Conservation (phyloP, 2,113 vertebrate genomes). For the Chaenogobius annularis region DNA sequence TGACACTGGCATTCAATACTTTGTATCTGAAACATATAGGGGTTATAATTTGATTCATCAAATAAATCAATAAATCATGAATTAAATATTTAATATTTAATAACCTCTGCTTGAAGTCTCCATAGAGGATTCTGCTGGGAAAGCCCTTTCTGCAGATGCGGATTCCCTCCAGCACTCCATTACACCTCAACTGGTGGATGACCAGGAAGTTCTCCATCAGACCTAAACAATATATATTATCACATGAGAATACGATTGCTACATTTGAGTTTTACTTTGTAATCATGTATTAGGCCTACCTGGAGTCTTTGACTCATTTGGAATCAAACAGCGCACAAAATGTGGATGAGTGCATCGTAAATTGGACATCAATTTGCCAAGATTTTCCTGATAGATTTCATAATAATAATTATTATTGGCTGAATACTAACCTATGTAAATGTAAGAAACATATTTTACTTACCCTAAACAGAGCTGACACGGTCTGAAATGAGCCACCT, state of each 20-base stretch:
- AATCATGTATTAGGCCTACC: slow-evolving; percentile 59
- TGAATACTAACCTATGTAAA: not conserved
- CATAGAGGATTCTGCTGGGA: slow-evolving; percentile 68
- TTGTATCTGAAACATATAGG: slow-evolving; percentile 62
- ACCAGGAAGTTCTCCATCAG: slow-evolving; percentile 88
- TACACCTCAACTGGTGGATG: slow-evolving; percentile 84
- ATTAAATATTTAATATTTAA: not conserved
- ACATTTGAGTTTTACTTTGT: not conserved
- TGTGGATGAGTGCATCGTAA: slow-evolving; percentile 89
- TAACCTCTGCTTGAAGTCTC: slow-evolving; percentile 79
- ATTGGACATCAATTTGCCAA: slow-evolving; percentile 92
- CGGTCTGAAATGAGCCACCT: slow-evolving; percentile 94
- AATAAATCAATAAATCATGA: slow-evolving; percentile 3
- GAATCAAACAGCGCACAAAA: slow-evolving; percentile 92
- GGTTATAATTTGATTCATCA: not conserved
- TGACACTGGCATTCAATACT: slow-evolving; percentile 83
- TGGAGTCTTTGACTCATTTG: slow-evolving; percentile 94
- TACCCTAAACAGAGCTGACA: slow-evolving; percentile 90
- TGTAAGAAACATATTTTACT: slow-evolving; percentile 5
- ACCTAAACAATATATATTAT: slow-evolving; percentile 59
- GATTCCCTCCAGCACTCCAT: slow-evolving; percentile 68
- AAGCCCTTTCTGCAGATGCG: slow-evolving; percentile 71
- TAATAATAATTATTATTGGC: not conserved
- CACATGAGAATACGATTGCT: not conserved
- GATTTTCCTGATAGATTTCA: slow-evolving; percentile 81